Base-by-base conservation (phyloP, 2,888 invertebrate genomes). In the Pristionchus arcanus region DNA sequence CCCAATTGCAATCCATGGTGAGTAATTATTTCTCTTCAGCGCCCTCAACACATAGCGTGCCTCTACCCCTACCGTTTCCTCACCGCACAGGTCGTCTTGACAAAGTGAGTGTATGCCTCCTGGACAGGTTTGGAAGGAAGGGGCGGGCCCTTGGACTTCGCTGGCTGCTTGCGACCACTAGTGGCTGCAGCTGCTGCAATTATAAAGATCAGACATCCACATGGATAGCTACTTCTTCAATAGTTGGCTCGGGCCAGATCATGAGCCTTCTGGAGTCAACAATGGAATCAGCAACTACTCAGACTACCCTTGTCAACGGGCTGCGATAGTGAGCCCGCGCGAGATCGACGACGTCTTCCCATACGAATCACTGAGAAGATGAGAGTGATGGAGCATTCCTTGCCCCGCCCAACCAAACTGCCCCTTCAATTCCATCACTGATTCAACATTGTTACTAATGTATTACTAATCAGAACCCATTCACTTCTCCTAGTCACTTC, bases 21-120 rank as follows among this genome's bases (percentile, higher is more conserved):
- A n/a, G n/a, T n/a, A n/a, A n/a, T n/a, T n/a, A n/a, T n/a, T n/a
- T n/a, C 42, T 42, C 42, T 42, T 42, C 5, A 42, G 42, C 9
- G 9, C 42, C 42, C 42, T n/a, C 42, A 5, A 5, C 42, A 42
- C 9, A 42, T 42, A 9, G 11, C 37, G 16, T 37, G 5, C 49
- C 81, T n/a, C 3, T 49, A 31, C 25, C 71, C 49, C 25, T 42
- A 63, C 63, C 37, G 31, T 49, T 34, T 66, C 66, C 90, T 68
- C 31, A 85, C 85, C 59, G 87, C 71, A 63, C 87, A 90, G 0
- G 91, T 90, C 2, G 84, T 53, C 31, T 90, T 89, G 34, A 91
- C 90, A 31, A 91, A 91, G 13, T 91, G 90, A 21, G 25, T 55
- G 71, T 90, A 85, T 34, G 85, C 74, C 13, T 59, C 86, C 55